phyloP scores from a whole-genome alignment of 2,888 invertebrate species.

The Hirudinaria manillensis region DNA sequence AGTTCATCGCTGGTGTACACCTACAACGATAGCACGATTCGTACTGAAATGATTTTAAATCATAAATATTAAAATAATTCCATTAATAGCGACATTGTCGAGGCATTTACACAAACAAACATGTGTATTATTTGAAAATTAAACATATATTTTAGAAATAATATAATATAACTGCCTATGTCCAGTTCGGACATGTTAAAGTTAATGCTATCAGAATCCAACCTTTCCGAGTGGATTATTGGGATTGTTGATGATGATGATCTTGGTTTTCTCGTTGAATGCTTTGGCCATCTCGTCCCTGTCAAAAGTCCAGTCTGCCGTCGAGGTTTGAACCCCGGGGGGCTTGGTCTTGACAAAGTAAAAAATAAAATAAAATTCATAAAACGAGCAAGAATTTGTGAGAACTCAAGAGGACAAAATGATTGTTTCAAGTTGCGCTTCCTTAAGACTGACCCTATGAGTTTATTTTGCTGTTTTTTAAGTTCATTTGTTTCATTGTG shows the following conservation, averaged over 20 bases:
- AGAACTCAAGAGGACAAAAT: neutral
- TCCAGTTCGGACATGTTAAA: neutral
- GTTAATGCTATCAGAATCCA: constrained; percentile 17
- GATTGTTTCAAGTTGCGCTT: neutral
- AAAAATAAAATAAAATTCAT: neutral
- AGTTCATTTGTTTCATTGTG: too few relatives aligned
- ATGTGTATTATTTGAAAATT: too few relatives aligned
- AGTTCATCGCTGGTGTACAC: constrained; percentile 56
- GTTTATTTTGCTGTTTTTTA: too few relatives aligned
- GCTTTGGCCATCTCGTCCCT: constrained; percentile 69
- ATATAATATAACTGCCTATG: neutral
- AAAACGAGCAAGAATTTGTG: too few relatives aligned
- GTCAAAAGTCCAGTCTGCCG: constrained; percentile 84
- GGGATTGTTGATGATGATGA: constrained; percentile 91
- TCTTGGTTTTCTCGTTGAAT: constrained; percentile 83
- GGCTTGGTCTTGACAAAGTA: constrained; percentile 12
- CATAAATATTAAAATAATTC: neutral
- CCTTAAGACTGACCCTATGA: too few relatives aligned
- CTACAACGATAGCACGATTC: neutral
- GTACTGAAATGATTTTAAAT: constrained; percentile 1
- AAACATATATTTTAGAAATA: too few relatives aligned
- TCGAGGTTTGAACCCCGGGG: constrained; percentile 49
- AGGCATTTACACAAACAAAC: too few relatives aligned
- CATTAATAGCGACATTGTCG: neutral
- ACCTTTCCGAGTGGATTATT: constrained; percentile 96